These are phyloP conservation scores for Synergus japonicus DNA, from an alignment of 2,888 invertebrate species.

Conservation along the genomic window DNA sequence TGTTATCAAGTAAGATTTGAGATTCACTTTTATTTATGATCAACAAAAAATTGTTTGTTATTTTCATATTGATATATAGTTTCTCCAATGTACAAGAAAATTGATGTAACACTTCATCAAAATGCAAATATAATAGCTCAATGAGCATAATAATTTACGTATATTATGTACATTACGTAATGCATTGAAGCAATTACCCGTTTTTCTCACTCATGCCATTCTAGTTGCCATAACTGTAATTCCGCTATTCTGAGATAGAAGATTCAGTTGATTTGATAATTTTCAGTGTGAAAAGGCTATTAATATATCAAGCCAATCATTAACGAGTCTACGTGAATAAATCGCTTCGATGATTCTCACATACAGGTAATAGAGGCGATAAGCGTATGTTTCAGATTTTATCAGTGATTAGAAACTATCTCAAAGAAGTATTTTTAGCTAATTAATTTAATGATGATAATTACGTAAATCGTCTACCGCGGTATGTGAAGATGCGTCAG, in stretches of 20 bases:
- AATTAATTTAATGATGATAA: slow-evolving; percentile 35
- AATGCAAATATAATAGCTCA: no score
- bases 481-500: slow-evolving; percentile 5
- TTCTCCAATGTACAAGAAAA: no score
- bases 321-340: slow-evolving; percentile 6
- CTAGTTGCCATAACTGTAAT: not conserved
- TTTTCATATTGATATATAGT: no score
- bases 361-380: slow-evolving; percentile 3
- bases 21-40: no score
- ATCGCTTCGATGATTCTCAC: slow-evolving; percentile 26
- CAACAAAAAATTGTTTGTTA: no score
- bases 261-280: slow-evolving; percentile 14
- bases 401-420: not conserved
- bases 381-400: slow-evolving; percentile 23
- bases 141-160: no score
- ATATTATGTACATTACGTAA: no score
- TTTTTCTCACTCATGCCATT: not conserved
- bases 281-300: slow-evolving; percentile 11
- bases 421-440: slow-evolving; percentile 14
- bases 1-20: no score
- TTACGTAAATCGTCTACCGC: slow-evolving; percentile 7
- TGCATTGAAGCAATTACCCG: not conserved
- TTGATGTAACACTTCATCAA: no score
- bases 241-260: not conserved
- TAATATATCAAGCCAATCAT: slow-evolving; percentile 31